These are phyloP conservation scores for Elysia crispata DNA, from an alignment of 2,888 invertebrate species.

Conservation along the genomic window DNA sequence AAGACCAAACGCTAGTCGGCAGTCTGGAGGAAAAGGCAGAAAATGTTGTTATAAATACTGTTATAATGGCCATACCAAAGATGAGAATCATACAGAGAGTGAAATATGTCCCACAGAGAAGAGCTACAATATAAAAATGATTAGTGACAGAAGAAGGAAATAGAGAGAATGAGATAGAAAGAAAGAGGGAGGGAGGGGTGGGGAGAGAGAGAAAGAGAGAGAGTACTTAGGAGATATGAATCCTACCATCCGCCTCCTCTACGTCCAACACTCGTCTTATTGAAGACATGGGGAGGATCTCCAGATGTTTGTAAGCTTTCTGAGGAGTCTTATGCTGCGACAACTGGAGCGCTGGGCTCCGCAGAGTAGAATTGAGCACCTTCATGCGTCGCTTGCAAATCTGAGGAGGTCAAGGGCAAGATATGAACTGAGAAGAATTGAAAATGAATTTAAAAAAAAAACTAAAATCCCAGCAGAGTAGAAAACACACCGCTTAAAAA, in stretches of 20 bases:
- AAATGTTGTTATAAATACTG: background rate
- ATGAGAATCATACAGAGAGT: too few species aligned
- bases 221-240: too few species aligned
- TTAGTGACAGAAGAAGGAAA: too few species aligned
- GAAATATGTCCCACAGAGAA: too few species aligned
- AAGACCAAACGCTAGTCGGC: conserved; percentile 92
- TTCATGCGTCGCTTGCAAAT: conserved; percentile 81
- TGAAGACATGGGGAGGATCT: conserved; percentile 90
- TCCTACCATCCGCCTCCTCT: conserved; percentile 87
- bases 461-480: too few species aligned
- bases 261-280: conserved; percentile 95
- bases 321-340: conserved; percentile 80
- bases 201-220: background rate
- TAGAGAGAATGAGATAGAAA: background rate
- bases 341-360: conserved; percentile 81
- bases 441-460: too few species aligned
- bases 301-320: conserved; percentile 94
- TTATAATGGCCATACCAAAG: background rate
- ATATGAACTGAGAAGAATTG: too few species aligned
- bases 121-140: too few species aligned
- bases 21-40: conserved; percentile 81
- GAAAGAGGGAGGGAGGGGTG: background rate
- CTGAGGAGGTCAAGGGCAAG: too few species aligned
- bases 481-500: too few species aligned
- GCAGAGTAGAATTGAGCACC: conserved; percentile 55